A percentile compares a stretch with the other conserved stretches of the same genome.
These are phyloP conservation scores for Scartelaos histophorus DNA, from an alignment of 2,113 vertebrate species.

Conservation along the genomic window DNA sequence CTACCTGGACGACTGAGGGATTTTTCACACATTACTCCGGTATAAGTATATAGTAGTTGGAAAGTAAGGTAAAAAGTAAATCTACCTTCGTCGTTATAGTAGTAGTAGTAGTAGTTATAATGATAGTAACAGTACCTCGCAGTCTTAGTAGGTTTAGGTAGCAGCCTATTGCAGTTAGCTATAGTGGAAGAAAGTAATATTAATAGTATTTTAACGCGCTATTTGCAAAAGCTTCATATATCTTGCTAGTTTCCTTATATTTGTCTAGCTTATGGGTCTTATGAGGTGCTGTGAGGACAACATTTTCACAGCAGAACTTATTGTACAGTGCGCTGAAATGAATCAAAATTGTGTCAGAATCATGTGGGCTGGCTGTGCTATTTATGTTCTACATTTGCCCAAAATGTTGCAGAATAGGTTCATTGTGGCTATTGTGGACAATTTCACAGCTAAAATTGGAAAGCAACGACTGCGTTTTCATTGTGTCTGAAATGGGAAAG, in stretches of 20 bases:
- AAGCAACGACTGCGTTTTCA: background rate
- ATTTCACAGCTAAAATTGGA: background rate
- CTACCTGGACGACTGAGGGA: too few species aligned
- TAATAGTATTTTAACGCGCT: too few species aligned
- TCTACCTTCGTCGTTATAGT: too few species aligned
- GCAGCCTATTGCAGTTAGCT: too few species aligned
- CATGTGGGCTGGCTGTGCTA: background rate
- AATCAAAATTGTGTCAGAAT: background rate
- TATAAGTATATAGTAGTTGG: too few species aligned
- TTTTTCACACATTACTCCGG: too few species aligned
- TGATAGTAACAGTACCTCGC: too few species aligned
- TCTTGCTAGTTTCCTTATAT: background rate
- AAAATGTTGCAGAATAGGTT: background rate
- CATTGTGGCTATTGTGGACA: background rate
- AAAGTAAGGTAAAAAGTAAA: too few species aligned
- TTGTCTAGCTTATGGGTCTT: background rate
- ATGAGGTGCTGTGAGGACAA: background rate
- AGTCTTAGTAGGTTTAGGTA: too few species aligned
- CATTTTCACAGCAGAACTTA: background rate
- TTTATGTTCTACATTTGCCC: background rate
- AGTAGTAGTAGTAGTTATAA: too few species aligned
- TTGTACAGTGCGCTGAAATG: background rate
- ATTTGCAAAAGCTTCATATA: background rate
- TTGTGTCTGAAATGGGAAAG: background rate
- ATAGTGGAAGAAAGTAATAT: too few species aligned